phyloP scores from a whole-genome alignment of 2,888 invertebrate genomes.

The Brachylomia viminalis region DNA sequence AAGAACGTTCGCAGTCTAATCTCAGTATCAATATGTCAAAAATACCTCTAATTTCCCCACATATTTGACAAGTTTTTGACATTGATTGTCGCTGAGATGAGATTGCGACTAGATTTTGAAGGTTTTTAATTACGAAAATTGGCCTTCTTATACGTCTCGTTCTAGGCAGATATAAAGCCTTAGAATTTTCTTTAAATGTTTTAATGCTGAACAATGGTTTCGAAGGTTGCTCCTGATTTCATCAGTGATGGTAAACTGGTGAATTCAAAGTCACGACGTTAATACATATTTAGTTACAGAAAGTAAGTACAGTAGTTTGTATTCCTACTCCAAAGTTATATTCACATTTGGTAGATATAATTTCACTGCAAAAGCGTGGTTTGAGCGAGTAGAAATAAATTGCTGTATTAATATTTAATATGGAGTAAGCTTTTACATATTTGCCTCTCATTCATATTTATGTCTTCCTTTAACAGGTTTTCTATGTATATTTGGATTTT shows the following conservation, averaged over 20 bases:
- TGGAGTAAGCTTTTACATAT: slow-evolving; percentile 2
- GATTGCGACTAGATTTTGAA: too few relatives aligned
- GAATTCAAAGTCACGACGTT: not conserved
- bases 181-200: too few relatives aligned
- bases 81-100: too few relatives aligned
- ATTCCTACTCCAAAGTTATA: not conserved
- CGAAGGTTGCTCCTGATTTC: not conserved
- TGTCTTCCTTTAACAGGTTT: slow-evolving; percentile 13
- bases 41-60: too few relatives aligned
- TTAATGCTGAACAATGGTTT: not conserved
- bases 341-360: not conserved
- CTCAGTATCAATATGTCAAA: too few relatives aligned
- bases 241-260: not conserved
- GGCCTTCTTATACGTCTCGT: too few relatives aligned
- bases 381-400: slow-evolving; percentile 16
- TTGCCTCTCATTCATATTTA: slow-evolving; percentile 18
- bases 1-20: too few relatives aligned
- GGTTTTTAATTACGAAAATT: too few relatives aligned
- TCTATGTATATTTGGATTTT: slow-evolving; percentile 40
- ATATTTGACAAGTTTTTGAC: too few relatives aligned
- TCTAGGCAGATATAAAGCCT: too few relatives aligned
- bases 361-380: not conserved
- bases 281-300: not conserved
- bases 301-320: not conserved
- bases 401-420: slow-evolving; percentile 33